phyloP scores from a whole-genome alignment of 2,113 vertebrate genomes.

The Dunckerocampus dactyliophorus region DNA sequence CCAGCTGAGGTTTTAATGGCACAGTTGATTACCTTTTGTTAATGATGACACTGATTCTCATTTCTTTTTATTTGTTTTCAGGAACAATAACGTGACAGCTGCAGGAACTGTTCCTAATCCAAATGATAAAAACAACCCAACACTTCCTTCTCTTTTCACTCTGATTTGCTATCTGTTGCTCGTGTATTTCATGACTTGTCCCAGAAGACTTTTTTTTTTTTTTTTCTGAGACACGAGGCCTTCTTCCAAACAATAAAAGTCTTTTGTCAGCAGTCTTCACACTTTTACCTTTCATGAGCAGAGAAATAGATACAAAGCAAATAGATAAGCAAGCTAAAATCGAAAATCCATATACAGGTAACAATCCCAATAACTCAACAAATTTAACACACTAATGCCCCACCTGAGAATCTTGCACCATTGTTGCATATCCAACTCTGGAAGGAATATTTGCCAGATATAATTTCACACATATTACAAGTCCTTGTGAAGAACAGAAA shows the following conservation, averaged over 20 bases:
- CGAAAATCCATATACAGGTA: background rate
- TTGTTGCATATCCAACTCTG: too few species aligned
- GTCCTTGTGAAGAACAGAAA: too few species aligned
- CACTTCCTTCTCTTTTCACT: constrained; percentile 36
- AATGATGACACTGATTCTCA: constrained; percentile 45
- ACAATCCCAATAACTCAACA: too few species aligned
- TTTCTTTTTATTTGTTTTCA: constrained; percentile 48
- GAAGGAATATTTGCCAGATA: too few species aligned
- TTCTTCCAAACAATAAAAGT: constrained; percentile 51
- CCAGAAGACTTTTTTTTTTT: constrained; percentile 20
- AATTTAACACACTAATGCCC: too few species aligned
- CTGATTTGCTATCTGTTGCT: constrained; percentile 30
- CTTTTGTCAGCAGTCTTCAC: constrained; percentile 54
- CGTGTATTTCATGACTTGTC: constrained; percentile 21
- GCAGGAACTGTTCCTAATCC: constrained; percentile 33
- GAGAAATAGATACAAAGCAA: constrained; percentile 37
- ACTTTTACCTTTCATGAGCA: constrained; percentile 16
- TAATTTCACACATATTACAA: too few species aligned
- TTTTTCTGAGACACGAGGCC: constrained; percentile 35
- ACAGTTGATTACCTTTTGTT: constrained; percentile 40
- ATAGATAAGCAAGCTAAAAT: constrained; percentile 23
- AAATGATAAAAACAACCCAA: constrained; percentile 42
- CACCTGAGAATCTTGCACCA: too few species aligned
- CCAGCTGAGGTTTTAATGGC: constrained; percentile 39
- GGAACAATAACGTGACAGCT: constrained; percentile 55